These are phyloP conservation scores for Lepas anatifera DNA, from an alignment of 2,888 invertebrate species.

Conservation along the genomic window DNA sequence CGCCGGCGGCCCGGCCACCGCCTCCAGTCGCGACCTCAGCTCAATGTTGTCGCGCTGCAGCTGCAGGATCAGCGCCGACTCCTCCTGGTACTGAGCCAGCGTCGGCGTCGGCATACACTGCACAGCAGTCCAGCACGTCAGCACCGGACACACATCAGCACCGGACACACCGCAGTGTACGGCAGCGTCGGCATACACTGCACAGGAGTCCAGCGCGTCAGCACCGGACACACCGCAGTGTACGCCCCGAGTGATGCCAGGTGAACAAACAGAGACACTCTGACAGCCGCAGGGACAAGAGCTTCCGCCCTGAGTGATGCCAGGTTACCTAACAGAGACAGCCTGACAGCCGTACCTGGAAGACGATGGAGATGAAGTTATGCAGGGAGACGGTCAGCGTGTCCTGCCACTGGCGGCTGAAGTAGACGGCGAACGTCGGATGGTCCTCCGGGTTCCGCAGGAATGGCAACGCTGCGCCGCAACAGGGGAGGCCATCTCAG, in stretches of 20 bases:
- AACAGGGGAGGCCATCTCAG: too few species aligned
- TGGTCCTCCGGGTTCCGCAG: conserved; percentile 84
- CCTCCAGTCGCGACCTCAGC: conserved; percentile 45
- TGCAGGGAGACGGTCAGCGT: conserved; percentile 78
- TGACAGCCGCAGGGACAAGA: too few species aligned
- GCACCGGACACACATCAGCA: too few species aligned
- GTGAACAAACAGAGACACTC: too few species aligned
- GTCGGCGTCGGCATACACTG: conserved; percentile 79
- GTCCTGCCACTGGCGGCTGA: conserved; percentile 90
- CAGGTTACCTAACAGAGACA: too few species aligned
- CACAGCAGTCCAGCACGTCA: too few species aligned
- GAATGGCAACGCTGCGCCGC: conserved; percentile 82
- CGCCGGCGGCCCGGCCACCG: conserved; percentile 13
- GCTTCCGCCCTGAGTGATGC: too few species aligned
- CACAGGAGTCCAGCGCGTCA: too few species aligned
- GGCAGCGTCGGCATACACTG: too few species aligned
- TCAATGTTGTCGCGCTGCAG: conserved; percentile 72
- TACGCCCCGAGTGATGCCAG: too few species aligned
- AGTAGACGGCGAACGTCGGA: conserved; percentile 72
- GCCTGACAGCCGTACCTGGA: conserved; percentile 52
- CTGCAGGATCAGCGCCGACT: conserved; percentile 61
- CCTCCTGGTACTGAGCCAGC: conserved; percentile 72
- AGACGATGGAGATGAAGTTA: conserved; percentile 83
- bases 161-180: too few species aligned
- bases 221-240: too few species aligned